Evolutionary conservation across 2,888 invertebrate species (phyloP), one percentile per base, ranked within the genome.

Genomic region (Eristalinus aeneus): DNA sequence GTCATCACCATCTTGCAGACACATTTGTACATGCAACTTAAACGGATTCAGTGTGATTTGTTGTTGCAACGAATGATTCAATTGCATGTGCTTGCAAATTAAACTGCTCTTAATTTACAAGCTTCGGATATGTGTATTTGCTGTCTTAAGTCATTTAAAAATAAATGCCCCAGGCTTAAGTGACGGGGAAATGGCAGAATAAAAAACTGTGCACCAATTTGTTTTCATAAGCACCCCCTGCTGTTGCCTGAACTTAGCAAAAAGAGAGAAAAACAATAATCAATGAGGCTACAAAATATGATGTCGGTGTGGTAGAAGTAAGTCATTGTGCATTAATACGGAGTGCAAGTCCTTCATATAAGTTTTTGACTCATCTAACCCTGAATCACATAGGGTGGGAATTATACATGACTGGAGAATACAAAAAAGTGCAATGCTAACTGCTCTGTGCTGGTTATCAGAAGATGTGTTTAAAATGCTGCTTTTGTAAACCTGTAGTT

Each of bases 401-500:
- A n/a, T n/a, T n/a, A 2, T n/a, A 8, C 27, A 60, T 60, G 23
- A 27, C 77, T 72, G 73, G 73, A 63, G 83, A 83, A 83, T 73
- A 83, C 83, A 73, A 53, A 58, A 73, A 83, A 83, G 83, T 83
- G 83, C 83, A 78, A 31, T 58, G 79, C 68, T 58, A 73, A 64
- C 68, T 2, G 27, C 78, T 68, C 16, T 31, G 72, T 78, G 61
- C 73, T 65, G 76, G 65, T 77, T 53, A 36, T 12, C 22, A 32
- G 61, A 60, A n/a, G 27, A 67, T n/a, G 67, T 67, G 76, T 76
- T 81, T 78, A 72, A 78, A 63, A 68, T 78, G 78, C 63, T 72
- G 78, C 46, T 73, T 27, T 6, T 39, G 36, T n/a, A 23, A 36
- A 71, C 65, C 76, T 65, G 71, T 53, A 63, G 53, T 60, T 60